Base-by-base conservation (phyloP, 2,888 invertebrate genomes). In the Pollenia amentaria region DNA sequence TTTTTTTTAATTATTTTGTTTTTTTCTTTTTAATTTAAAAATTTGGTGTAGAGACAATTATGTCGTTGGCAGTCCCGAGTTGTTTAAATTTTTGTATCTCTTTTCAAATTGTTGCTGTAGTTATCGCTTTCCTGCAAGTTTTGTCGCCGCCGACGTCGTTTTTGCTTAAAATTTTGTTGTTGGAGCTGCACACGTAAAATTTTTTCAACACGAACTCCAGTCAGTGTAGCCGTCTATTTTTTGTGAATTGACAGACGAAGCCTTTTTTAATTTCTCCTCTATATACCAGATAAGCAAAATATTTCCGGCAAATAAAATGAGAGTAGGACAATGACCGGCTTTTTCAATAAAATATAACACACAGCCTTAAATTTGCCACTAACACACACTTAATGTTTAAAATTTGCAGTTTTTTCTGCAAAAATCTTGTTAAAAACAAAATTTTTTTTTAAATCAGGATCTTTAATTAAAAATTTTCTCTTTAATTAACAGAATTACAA, bases 261-360 rank as follows among this genome's bases (percentile, higher is more conserved):
- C 40, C 46, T 69, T n/a, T 64, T 53, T 21, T 46, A 14, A 64
- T 48, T 51, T 78, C 29, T 78, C 69, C 51, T 18, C 60, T 79
- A 48, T 72, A 80, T 80, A 62, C 60, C 46, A 82, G 69, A 75
- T 69, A 72, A 55, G 62, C 46, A 79, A 75, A 76, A 69, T 78
- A 86, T 73, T 82, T 85, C 46, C 73, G 73, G 69, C 53, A 75
- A 81, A 62, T 10, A 53, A 75, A 81, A 77, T 64, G 40, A 55
- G 73, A 77, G 62, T 77, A 78, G 85, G 85, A 85, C 82, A 86
- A 79, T 86, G 78, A 79, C 86, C 83, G 70, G 83, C 82, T 86
- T 82, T 75, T 67, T 29, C n/a, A 62, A 21, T 21, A 21, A 76
- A 44, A 38, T 29, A 69, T 40, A 29, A 29, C 18, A 29, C 16